Base-by-base conservation (phyloP, 2,797 vertebrate species). In the Danio tinwini region DNA sequence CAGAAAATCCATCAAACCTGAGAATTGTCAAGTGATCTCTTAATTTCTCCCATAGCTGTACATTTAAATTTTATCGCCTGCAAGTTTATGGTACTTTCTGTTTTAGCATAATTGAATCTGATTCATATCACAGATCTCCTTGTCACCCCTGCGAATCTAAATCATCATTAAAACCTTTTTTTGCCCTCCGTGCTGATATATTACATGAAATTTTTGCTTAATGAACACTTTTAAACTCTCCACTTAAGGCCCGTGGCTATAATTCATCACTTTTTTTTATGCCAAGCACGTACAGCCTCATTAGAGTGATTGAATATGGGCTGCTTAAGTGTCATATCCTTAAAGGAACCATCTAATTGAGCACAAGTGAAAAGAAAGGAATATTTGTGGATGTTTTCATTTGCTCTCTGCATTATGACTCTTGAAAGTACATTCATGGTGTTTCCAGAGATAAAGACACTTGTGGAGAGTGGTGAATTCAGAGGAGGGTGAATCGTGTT, bases 401-500 rank as follows among this genome's bases (percentile, higher is more conserved):
- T 52, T 3, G 13, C 58, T 59, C 37, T 77, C 21, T 68, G 53
- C 55, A 50, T 52, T 40, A n/a, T 16, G 9, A 42, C 16, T 50
- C 37, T 70, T 49, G 13, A 61, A 49, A 12, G 5, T n/a, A 40
- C 7, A 68, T 39, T 50, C 37, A 21, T 5, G 13, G 47, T 9
- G 47, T 74, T 61, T 9, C 14, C 59, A 69, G 37, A 70, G 29
- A 44, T 9, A 71, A 55, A 29, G 47, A 4, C 12, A 1, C 65
- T 76, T 77, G 21, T 9, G 16, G 40, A 58, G 29, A 69, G 53
- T 16, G 64, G 70, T 50, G 65, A 44, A 78, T 78, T 78, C 67
- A 63, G 16, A 77, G 40, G 39, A 78, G 67, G 67, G 13, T 82
- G 80, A 14, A 82, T 40, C 84, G 74, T 81, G 82, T 59, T 87